Evolutionary conservation across 2,888 invertebrate species (phyloP).

Genomic region (Agonopterix heracliana): DNA sequence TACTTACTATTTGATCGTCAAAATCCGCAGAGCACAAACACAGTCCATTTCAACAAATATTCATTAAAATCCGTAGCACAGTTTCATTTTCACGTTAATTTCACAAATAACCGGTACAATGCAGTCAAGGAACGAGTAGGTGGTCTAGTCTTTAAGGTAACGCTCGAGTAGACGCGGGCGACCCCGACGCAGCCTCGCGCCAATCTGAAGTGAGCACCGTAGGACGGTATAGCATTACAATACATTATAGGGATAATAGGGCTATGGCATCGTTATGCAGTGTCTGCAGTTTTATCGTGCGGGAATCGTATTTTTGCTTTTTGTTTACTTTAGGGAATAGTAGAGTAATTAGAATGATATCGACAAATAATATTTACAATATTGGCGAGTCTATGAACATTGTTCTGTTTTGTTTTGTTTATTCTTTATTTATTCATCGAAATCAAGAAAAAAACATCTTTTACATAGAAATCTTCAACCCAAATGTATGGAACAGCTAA

Average conservation of each 20-base stretch:
- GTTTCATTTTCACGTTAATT: background rate
- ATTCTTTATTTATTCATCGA: no score
- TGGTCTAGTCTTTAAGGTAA: no score
- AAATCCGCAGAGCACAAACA: background rate
- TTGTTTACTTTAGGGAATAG: no score
- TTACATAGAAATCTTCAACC: no score
- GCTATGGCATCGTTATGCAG: slow-evolving; percentile 4
- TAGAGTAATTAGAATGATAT: no score
- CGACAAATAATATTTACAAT: no score
- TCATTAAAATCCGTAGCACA: background rate
- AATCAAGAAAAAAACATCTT: no score
- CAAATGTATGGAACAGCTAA: no score
- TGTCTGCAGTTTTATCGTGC: no score
- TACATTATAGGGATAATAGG: slow-evolving; percentile 12
- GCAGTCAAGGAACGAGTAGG: background rate
- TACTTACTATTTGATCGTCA: background rate
- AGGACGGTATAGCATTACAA: slow-evolving; percentile 8
- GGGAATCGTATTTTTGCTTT: no score
- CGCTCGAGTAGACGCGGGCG: slow-evolving; percentile 20
- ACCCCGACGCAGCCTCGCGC: slow-evolving; percentile 27
- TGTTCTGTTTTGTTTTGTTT: no score
- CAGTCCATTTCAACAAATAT: background rate
- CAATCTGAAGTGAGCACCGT: slow-evolving; percentile 23
- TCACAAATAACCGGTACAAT: background rate
- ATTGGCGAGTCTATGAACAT: no score